A percentile compares a stretch with the other conserved stretches of the same genome.
Conservation (phyloP, 2,797 vertebrate species). For the Heliangelus exortis region DNA sequence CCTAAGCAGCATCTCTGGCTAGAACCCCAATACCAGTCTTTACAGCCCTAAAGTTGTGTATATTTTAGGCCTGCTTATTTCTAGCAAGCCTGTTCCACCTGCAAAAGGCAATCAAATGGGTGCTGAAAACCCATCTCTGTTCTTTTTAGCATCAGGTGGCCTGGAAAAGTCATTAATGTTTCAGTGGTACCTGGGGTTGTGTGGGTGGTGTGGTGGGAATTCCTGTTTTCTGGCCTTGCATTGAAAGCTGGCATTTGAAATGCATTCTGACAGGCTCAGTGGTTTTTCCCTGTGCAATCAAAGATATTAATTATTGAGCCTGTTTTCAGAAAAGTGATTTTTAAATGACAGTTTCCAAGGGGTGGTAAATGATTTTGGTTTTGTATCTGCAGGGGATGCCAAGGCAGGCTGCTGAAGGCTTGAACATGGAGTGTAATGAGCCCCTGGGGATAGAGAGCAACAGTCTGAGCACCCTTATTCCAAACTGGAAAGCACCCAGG, state of each 20-base stretch:
- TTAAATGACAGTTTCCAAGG: conserved; percentile 70
- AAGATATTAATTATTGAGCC: conserved; percentile 72
- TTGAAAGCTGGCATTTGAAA: conserved; percentile 49
- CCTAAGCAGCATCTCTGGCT: not conserved
- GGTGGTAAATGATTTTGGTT: conserved; percentile 62
- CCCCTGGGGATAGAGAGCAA: conserved; percentile 58
- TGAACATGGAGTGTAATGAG: conserved; percentile 64
- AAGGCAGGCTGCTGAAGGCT: conserved; percentile 64
- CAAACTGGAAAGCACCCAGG: conserved; percentile 26
- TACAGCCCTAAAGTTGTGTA: not conserved
- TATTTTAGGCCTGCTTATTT: not conserved
- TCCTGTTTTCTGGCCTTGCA: not conserved
- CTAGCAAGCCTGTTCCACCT: not conserved
- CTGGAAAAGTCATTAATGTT: conserved; percentile 55
- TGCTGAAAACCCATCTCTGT: not conserved
- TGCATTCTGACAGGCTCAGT: conserved; percentile 58
- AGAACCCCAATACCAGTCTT: not conserved
- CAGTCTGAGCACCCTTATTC: conserved; percentile 49
- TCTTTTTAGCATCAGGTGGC: conserved; percentile 17
- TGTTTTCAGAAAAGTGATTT: conserved; percentile 58
- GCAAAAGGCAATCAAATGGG: not conserved
- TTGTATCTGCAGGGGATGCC: conserved; percentile 48
- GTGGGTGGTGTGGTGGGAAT: conserved; percentile 29
- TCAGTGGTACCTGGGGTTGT: not conserved
- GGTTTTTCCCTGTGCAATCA: conserved; percentile 69